Evolutionary conservation across 2,888 invertebrate species (phyloP).

Genomic region (Lysandra coridon): DNA sequence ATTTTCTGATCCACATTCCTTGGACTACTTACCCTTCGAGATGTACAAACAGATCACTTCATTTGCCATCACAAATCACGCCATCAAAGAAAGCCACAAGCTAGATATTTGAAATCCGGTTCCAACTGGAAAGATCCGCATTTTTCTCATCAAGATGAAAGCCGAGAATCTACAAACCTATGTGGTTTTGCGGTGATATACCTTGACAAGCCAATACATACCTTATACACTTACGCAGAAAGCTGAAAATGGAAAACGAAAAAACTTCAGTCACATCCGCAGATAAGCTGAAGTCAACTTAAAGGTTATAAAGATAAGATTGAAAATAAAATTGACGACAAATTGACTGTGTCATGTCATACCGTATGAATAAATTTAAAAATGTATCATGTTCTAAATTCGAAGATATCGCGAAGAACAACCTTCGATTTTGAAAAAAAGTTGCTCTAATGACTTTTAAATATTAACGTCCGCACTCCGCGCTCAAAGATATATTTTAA

Average conservation of each 20-base stretch:
- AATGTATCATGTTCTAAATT: slow-evolving; percentile 4
- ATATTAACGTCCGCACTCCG: background rate
- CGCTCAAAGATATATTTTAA: too few relatives aligned
- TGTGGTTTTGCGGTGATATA: background rate
- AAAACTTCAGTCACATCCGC: background rate
- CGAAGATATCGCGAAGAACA: background rate
- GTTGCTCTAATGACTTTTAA: background rate
- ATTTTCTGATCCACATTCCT: background rate
- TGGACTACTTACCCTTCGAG: background rate
- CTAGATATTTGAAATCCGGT: slow-evolving; percentile 8
- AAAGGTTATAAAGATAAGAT: background rate
- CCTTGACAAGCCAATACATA: background rate
- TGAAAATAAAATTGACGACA: background rate
- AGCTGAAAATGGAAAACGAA: background rate
- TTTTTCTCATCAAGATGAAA: slow-evolving; percentile 30
- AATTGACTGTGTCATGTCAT: background rate
- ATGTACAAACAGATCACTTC: background rate
- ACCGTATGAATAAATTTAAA: background rate
- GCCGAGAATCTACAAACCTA: slow-evolving; percentile 14
- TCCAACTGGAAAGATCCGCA: slow-evolving; percentile 26
- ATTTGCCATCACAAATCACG: slow-evolving; percentile 14
- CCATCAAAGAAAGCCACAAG: slow-evolving; percentile 23
- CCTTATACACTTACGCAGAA: background rate
- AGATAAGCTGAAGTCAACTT: background rate
- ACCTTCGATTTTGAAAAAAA: background rate